Percentiles rank a stretch among this genome's conserved stretches.
phyloP scores from a whole-genome alignment of 2,888 invertebrate species.

The Leucoptera coffeella region DNA sequence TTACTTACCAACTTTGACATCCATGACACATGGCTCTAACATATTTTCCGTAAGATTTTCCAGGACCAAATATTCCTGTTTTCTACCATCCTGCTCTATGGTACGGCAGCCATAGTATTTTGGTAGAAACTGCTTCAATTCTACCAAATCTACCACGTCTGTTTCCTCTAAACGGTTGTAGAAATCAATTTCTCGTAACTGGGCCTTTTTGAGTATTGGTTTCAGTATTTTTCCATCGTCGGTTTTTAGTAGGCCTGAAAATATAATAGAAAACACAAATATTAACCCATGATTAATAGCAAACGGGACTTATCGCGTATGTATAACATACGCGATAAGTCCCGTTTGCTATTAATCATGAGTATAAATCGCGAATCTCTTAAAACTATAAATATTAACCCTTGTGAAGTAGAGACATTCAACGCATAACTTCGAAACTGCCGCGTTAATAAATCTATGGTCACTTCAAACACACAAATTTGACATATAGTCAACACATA shows the following conservation, averaged over 20 bases:
- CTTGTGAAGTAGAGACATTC: too few species aligned
- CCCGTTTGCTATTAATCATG: too few species aligned
- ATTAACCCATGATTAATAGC: too few species aligned
- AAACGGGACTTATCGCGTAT: too few species aligned
- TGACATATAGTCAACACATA: too few species aligned
- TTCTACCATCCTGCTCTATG: slow-evolving; percentile 37
- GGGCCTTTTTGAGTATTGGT: slow-evolving; percentile 68
- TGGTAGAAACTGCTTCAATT: slow-evolving; percentile 57
- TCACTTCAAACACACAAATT: too few species aligned
- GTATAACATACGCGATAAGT: too few species aligned
- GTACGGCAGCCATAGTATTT: slow-evolving; percentile 49
- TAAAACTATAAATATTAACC: too few species aligned
- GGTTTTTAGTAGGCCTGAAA: slow-evolving; percentile 64
- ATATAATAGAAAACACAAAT: too few species aligned
- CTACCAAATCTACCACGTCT: slow-evolving; percentile 41
- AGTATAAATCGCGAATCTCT: too few species aligned
- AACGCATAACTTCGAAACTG: too few species aligned
- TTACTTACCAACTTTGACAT: slow-evolving; percentile 60
- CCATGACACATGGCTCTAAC: slow-evolving; percentile 79
- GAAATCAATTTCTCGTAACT: slow-evolving; percentile 72
- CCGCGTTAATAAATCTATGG: too few species aligned
- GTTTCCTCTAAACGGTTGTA: slow-evolving; percentile 59
- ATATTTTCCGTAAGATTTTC: slow-evolving; percentile 69
- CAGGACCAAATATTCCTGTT: slow-evolving; percentile 67
- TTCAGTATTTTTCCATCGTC: slow-evolving; percentile 72